Evolutionary conservation across 2,888 invertebrate species (phyloP).

Genomic region (Thecophora atra): DNA sequence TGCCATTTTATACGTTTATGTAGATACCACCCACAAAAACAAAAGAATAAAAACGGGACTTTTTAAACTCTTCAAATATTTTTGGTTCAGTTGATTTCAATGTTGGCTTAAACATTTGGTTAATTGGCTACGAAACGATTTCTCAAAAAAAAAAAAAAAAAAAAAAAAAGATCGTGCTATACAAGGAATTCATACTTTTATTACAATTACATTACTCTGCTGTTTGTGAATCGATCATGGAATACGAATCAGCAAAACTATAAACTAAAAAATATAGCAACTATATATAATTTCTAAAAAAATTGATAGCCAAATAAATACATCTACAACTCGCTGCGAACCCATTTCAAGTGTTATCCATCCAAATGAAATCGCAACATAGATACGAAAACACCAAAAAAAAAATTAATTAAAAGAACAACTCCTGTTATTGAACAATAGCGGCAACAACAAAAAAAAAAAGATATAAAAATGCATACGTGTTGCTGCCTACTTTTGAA

Average conservation of each 20-base stretch:
- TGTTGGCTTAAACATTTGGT: neutral
- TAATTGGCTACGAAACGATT: neutral
- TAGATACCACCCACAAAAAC: too few relatives aligned
- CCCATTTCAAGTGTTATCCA: neutral
- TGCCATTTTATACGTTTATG: too few relatives aligned
- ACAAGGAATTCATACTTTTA: too few relatives aligned
- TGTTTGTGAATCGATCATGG: neutral
- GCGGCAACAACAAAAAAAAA: neutral
- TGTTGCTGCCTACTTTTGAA: neutral
- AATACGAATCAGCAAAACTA: too few relatives aligned
- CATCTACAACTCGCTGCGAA: neutral
- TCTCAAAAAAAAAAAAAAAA: neutral
- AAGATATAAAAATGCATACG: neutral
- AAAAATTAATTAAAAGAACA: conserved; percentile 26
- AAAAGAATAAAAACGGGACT: too few relatives aligned
- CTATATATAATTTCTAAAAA: neutral
- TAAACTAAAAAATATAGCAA: too few relatives aligned
- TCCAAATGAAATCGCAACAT: conserved; percentile 23
- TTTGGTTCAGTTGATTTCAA: conserved; percentile 8
- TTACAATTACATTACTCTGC: too few relatives aligned
- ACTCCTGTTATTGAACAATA: too few relatives aligned
- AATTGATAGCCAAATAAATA: neutral
- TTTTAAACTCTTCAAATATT: too few relatives aligned
- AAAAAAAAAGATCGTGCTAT: too few relatives aligned
- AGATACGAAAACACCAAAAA: conserved; percentile 1